phyloP scores from a whole-genome alignment of 2,888 invertebrate species.

The Metalampra italica region DNA sequence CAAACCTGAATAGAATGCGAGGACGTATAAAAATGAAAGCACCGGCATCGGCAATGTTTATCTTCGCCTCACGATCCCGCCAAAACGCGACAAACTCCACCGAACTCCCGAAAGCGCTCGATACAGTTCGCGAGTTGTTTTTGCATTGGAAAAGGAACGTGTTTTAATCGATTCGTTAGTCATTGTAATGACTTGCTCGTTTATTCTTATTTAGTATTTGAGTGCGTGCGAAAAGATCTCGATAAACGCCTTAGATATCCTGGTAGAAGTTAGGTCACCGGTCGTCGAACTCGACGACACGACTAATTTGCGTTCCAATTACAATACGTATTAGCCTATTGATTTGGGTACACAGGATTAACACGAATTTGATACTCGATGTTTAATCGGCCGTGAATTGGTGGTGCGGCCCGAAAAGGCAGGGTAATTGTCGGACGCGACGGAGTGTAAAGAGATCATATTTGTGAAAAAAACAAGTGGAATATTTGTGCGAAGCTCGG shows the following conservation, averaged over 20 bases:
- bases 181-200: constrained; percentile 43
- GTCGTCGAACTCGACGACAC: constrained; percentile 36
- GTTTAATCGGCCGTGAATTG: constrained; percentile 36
- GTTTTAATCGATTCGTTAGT: constrained; percentile 29
- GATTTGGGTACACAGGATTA: constrained; percentile 10
- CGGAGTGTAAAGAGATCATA: constrained; percentile 37
- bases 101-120: background rate
- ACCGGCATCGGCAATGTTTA: constrained; percentile 11
- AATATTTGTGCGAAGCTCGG: constrained; percentile 43
- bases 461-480: constrained; percentile 38
- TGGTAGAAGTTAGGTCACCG: constrained; percentile 44
- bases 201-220: constrained; percentile 20
- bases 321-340: constrained; percentile 36
- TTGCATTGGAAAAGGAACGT: background rate
- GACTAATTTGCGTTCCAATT: constrained; percentile 26
- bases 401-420: constrained; percentile 25
- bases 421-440: constrained; percentile 38
- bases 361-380: constrained; percentile 12
- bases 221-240: constrained; percentile 51
- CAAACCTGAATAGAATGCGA: constrained; percentile 73
- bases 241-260: constrained; percentile 41
- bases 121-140: background rate
- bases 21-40: constrained; percentile 78
- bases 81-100: background rate
- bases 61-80: background rate